Base-by-base conservation (phyloP, 2,888 invertebrate species). In the Clusia tigrina region DNA sequence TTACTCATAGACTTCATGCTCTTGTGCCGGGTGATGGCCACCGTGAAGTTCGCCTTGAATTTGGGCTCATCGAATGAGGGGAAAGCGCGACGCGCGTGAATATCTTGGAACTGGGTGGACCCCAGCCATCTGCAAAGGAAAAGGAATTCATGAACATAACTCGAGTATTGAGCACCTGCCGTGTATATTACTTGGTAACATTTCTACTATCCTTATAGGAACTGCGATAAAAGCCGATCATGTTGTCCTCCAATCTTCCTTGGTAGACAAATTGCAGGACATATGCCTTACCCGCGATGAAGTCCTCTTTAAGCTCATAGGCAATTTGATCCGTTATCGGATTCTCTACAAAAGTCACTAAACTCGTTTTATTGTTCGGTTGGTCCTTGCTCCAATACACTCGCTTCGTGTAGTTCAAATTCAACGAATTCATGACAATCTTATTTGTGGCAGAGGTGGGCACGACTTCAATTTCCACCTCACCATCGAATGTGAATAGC, bases 61-160 rank as follows among this genome's bases (percentile, higher is more conserved):
- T 86, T 87, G 0, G 92, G 92, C 74, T 92, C 92, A 74, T 93
- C 93, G 72, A 93, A 92, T 72, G 91, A 90, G 23, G 93, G 93
- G 79, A 94, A 92, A 0, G 90, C 92, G 69, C 85, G 85, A 20
- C 92, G 87, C 0, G 90, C 90, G 63, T 89, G 83, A 1, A 88
- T 87, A 0, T 89, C 86, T 81, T 91, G 86, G 75, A 91, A 90
- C 73, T 91, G 91, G 0, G 91, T 91, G 0, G 90, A 86, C 0
- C 88, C 90, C 79, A 88, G 83, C 86, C 85, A 87, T 46, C 87
- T 88, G 48, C 5, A 48, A 22, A 48, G 5, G 5, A 9, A 48
- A 18, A 52, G 3, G 3, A 15, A n/a, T n/a, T n/a, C n/a, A n/a
- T n/a, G n/a, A n/a, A n/a, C n/a, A n/a, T n/a, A n/a, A n/a, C n/a